Conservation (phyloP, 2,113 vertebrate species). For the Polyodon spathula region DNA sequence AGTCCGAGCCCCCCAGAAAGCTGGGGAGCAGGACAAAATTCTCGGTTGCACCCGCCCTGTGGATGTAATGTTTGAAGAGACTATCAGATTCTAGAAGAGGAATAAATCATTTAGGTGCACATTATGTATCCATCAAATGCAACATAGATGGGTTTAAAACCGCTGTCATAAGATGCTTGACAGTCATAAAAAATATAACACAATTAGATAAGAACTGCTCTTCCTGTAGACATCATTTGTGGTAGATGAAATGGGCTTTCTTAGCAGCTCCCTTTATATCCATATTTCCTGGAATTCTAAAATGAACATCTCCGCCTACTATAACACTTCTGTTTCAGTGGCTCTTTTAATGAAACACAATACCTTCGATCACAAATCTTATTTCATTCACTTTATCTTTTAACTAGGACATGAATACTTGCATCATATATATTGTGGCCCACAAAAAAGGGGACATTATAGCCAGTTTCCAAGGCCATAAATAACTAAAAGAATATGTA, state of each 20-base stretch:
- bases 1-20: too few species aligned
- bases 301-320: conserved; percentile 60
- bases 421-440: conserved; percentile 9
- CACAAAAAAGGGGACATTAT: conserved; percentile 9
- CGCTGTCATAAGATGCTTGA: conserved; percentile 26
- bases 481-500: too few species aligned
- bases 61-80: conserved; percentile 30
- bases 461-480: background rate
- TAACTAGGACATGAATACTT: conserved; percentile 38
- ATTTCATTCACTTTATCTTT: conserved; percentile 48
- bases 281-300: conserved; percentile 59
- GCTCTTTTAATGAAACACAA: conserved; percentile 65
- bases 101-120: conserved; percentile 41
- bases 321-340: conserved; percentile 57
- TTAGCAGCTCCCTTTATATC: conserved; percentile 44
- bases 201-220: conserved; percentile 50
- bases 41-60: too few species aligned
- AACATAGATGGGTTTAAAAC: conserved; percentile 23
- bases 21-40: too few species aligned
- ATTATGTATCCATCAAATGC: conserved; percentile 30
- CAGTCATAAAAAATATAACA: conserved; percentile 41
- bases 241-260: conserved; percentile 33
- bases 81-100: conserved; percentile 30
- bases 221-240: conserved; percentile 51
- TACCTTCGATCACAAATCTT: conserved; percentile 35